Conservation (phyloP, 2,113 vertebrate genomes). For the Perognathus longimembris region DNA sequence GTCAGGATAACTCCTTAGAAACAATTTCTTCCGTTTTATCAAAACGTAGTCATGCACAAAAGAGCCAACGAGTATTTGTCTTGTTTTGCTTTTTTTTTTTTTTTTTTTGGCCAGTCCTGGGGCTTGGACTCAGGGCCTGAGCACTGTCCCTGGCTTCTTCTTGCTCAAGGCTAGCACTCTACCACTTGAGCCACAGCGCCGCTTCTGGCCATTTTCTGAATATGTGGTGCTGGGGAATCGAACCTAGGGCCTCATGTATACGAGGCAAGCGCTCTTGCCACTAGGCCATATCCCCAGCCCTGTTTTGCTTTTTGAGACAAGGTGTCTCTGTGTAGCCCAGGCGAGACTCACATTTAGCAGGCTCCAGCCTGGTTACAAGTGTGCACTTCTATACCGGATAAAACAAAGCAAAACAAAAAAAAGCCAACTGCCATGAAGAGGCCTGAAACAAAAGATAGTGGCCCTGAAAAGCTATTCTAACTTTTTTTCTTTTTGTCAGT, state of each 20-base stretch:
- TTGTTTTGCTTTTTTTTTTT: not conserved
- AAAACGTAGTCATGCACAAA: not conserved
- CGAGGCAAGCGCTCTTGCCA: no score
- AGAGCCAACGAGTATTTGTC: no score
- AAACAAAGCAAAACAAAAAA: not conserved
- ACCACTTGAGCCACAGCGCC: no score
- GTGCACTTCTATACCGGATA: not conserved
- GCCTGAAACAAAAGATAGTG: not conserved
- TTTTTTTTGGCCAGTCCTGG: not conserved
- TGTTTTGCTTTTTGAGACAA: not conserved
- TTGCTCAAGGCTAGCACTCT: no score
- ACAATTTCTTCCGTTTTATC: not conserved
- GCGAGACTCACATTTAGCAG: not conserved
- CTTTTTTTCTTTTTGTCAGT: no score
- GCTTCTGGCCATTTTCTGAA: no score
- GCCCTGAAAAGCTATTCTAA: no score
- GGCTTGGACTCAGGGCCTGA: not conserved
- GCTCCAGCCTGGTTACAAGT: not conserved
- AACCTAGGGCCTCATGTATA: no score
- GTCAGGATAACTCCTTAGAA: not conserved
- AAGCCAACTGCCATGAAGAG: not conserved
- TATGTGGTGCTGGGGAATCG: no score
- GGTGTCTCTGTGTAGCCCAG: not conserved
- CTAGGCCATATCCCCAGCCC: no score
- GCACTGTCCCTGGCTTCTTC: no score